These are phyloP conservation scores for Oligia fasciuncula DNA, from an alignment of 2,888 invertebrate genomes.

Conservation along the genomic window DNA sequence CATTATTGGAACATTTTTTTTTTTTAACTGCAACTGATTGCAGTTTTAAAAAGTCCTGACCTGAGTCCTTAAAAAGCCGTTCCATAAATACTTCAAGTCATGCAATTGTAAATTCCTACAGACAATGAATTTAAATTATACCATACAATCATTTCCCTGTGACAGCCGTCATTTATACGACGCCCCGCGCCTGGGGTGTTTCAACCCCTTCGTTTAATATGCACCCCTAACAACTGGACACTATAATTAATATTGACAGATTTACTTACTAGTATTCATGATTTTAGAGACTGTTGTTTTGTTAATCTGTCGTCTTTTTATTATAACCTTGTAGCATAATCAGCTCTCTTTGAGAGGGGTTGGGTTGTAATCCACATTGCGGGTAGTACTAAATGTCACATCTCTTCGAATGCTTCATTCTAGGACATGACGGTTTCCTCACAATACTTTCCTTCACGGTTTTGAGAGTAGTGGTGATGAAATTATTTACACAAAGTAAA, in stretches of 20 bases:
- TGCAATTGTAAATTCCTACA: neutral
- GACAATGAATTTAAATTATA: slow-evolving; percentile 29
- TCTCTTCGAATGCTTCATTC: neutral
- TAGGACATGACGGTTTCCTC: neutral
- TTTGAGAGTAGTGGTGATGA: neutral
- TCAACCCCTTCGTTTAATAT: slow-evolving; percentile 59
- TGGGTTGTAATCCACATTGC: neutral
- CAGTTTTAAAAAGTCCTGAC: too few relatives aligned
- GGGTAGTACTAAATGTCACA: neutral
- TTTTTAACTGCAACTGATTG: neutral
- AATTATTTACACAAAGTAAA: neutral
- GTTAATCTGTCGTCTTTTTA: neutral
- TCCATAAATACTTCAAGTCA: neutral
- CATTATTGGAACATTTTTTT: too few relatives aligned
- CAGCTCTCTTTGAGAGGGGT: too few relatives aligned
- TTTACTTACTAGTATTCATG: slow-evolving; percentile 33
- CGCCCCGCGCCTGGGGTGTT: slow-evolving; percentile 19
- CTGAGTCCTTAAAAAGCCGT: neutral
- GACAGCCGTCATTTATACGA: slow-evolving; percentile 34
- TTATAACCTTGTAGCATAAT: neutral
- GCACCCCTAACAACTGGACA: slow-evolving; percentile 58
- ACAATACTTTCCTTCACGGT: neutral
- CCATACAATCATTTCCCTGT: slow-evolving; percentile 16
- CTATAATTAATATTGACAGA: slow-evolving; percentile 64
- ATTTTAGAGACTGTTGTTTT: slow-evolving; percentile 14